Evolutionary conservation across 2,888 invertebrate genomes (phyloP).

Genomic region (Caenorhabditis sp.): DNA sequence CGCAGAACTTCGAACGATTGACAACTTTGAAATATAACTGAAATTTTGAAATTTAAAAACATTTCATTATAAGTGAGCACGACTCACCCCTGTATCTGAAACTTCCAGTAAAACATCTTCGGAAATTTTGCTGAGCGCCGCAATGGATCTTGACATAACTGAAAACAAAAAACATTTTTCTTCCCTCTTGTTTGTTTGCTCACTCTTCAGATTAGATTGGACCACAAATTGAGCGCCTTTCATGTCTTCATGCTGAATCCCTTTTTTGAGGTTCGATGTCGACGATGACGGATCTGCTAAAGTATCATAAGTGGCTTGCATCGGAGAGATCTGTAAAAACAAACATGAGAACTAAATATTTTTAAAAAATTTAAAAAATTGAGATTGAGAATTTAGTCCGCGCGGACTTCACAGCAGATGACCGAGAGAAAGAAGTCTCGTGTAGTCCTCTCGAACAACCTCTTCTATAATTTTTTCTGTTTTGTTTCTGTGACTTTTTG

Average conservation of each 20-base stretch:
- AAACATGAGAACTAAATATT: background rate
- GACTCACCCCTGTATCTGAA: conserved; percentile 51
- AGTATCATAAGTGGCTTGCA: conserved; percentile 57
- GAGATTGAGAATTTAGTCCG: background rate
- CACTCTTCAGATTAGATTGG: conserved; percentile 62
- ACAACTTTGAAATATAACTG: conserved; percentile 58
- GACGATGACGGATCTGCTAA: conserved; percentile 55
- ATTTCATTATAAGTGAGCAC: background rate
- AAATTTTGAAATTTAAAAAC: background rate
- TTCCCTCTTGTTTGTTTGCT: background rate
- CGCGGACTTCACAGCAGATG: conserved; percentile 9
- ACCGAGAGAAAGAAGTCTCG: conserved; percentile 1
- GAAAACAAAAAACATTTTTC: conserved; percentile 12
- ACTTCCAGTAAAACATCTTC: conserved; percentile 62
- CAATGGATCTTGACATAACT: conserved; percentile 57
- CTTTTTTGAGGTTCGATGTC: conserved; percentile 5
- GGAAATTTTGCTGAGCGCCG: conserved; percentile 52
- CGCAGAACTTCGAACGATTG: conserved; percentile 52
- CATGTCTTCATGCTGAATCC: conserved; percentile 47
- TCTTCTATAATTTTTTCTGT: conserved; percentile 3
- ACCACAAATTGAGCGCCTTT: conserved; percentile 64
- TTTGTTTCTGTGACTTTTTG: conserved; percentile 25
- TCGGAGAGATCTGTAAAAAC: conserved; percentile 35
- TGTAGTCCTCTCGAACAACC: conserved; percentile 47
- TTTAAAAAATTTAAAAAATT: background rate